Evolutionary conservation across 2,113 vertebrate genomes (phyloP), one percentile per base, ranked within the genome.

Genomic region (Pelobates fuscus): DNA sequence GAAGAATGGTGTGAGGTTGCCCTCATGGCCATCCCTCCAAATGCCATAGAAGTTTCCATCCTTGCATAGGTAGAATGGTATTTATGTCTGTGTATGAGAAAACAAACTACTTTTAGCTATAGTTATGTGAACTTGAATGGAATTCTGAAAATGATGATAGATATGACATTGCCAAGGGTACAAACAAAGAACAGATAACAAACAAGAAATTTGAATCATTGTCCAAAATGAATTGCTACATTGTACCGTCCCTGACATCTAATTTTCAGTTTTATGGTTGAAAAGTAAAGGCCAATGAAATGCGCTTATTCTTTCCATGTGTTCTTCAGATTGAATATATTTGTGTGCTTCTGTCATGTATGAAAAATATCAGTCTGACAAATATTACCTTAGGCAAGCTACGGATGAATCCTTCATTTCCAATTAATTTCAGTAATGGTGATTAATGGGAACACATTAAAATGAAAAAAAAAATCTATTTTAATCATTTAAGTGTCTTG

Each of bases 191-290:
- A 32, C 44, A 49, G 37, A 76, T 49, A 60, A 44, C 55, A 60
- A 76, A 76, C 71, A 75, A 75, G 63, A 76, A 76, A 60, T 59
- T 76, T 60, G 55, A 76, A 55, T 59, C 64, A 67, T 76, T 67
- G 54, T 76, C 72, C 64, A 76, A 44, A 76, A 76, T 76, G 64
- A 76, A 67, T 67, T 76, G 29, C 72, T 67, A 58, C 60, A 60
- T 67, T 76, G 60, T 76, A 67, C 60, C 72, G 25, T 63, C 41
- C 72, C 58, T 67, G 72, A 76, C 64, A 76, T 67, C 26, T 66
- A 60, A 67, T 76, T 76, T 76, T 59, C 63, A n/a, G 30, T 67
- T 75, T 75, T 75, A 75, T 75, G 71, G 52, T 57, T 67, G 63
- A 49, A 49, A 18, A 49, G 44, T 49, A 14, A 75, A 24, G 71